These are phyloP conservation scores for Bucco capensis DNA, from an alignment of 2,113 vertebrate genomes.

Conservation along the genomic window DNA sequence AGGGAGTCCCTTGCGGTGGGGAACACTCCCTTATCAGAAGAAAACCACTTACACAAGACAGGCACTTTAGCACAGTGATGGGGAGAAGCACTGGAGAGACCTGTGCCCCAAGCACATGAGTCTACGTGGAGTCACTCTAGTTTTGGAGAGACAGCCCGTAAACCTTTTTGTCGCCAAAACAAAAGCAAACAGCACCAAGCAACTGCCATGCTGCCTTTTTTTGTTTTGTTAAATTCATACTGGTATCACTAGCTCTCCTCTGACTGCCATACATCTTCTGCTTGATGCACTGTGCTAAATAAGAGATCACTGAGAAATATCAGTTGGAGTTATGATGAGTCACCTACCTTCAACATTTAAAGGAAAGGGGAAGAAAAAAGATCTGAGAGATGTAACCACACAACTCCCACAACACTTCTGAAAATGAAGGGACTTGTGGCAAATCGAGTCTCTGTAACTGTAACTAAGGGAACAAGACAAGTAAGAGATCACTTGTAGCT, in stretches of 20 bases:
- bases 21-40: not conserved
- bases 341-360: constrained; percentile 57
- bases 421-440: constrained; percentile 47
- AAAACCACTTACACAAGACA: not conserved
- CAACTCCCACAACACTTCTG: constrained; percentile 43
- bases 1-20: rapidly evolving
- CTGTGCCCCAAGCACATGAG: rapidly evolving
- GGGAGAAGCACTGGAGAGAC: not conserved
- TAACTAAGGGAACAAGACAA: constrained; percentile 57
- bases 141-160: not conserved
- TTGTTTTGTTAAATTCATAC: not conserved
- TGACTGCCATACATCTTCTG: constrained; percentile 24
- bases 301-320: constrained; percentile 57
- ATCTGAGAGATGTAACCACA: constrained; percentile 56
- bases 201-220: not conserved
- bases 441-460: constrained; percentile 22
- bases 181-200: not conserved
- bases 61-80: rapidly evolving
- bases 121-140: not conserved
- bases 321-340: constrained; percentile 54
- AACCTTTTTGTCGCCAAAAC: not conserved
- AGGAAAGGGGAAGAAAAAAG: not conserved
- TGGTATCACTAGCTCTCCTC: not conserved
- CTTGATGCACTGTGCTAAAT: not conserved
- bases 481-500: constrained; percentile 21